Evolutionary conservation across 2,888 invertebrate genomes (phyloP), one percentile per base, ranked within the genome.

Genomic region (Drosophila meridionalis): DNA sequence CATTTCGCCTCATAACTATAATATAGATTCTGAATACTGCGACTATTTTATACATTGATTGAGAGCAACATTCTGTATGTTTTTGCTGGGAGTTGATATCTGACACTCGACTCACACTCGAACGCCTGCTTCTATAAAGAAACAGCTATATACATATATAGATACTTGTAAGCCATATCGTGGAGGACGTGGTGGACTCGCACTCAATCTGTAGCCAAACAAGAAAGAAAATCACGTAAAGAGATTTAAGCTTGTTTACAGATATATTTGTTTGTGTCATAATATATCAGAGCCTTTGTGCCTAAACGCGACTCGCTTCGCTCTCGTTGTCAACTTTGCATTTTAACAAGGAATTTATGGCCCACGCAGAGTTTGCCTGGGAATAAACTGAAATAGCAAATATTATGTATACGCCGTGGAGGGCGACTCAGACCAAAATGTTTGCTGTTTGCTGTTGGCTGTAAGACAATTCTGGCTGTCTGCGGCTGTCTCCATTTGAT

Each of bases 381-480:
- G 67, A 78, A 74, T 69, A 76, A 75, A 69, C 32, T 12, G 32
- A 58, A 81, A 75, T 79, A 28, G 48, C 62, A 57, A 76, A 81
- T 74, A 76, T 88, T 77, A 79, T 81, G 79, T 75, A 86, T 83
- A 86, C 83, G 77, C 84, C 63, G 63, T 48, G 55, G 68, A 48
- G 71, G 3, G 50, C 12, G 32, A 43, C 61, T 42, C n/a, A 30
- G 48, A 45, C 14, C 55, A 14, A 14, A 6, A 32, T 65, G 38
- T 20, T 58, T 14, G 14, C 45, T 26, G 45, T 8, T 50, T 32
- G 48, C 28, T 47, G 47, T 12, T 9, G 32, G 9, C 14, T 50
- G 50, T 52, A 34, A 62, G 63, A 69, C 74, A 77, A 66, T 63
- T 45, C 42, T 65, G 42, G 52, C 34, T 14, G 38, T 32, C 43